These are phyloP conservation scores for Tortricodes alternella DNA, from an alignment of 2,888 invertebrate genomes.

Conservation along the genomic window DNA sequence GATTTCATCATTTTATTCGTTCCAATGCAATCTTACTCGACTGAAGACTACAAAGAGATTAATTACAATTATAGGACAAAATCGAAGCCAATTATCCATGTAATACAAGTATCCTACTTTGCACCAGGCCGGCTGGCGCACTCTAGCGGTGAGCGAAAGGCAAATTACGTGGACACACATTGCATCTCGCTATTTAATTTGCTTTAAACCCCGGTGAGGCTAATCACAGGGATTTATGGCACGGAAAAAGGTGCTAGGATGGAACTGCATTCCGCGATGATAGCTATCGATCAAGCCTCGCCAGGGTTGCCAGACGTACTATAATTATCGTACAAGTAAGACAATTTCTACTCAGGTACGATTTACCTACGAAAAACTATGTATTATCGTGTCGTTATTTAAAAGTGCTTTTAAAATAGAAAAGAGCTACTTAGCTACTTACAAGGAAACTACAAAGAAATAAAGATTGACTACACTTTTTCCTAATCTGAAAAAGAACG, in stretches of 20 bases:
- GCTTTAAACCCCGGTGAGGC: constrained; percentile 24
- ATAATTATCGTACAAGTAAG: no score
- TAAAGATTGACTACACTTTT: no score
- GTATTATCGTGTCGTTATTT: no score
- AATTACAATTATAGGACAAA: neutral
- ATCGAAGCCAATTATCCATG: constrained; percentile 19
- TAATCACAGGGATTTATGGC: constrained; percentile 6
- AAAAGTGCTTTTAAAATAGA: no score
- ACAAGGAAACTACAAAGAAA: no score
- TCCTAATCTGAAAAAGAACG: no score
- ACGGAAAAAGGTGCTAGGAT: constrained; percentile 14
- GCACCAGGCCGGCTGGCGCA: constrained; percentile 28
- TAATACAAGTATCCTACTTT: constrained; percentile 8
- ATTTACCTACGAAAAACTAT: no score
- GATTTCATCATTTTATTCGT: no score
- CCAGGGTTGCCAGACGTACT: neutral
- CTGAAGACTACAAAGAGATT: no score
- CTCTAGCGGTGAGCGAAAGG: constrained; percentile 33
- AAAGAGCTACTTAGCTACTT: no score
- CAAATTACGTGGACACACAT: constrained; percentile 26
- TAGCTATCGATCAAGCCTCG: neutral
- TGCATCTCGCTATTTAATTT: constrained; percentile 11
- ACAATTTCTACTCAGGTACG: no score
- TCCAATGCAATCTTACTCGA: no score
- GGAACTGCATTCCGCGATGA: constrained; percentile 24